Percentiles rank a stretch among this genome's conserved stretches.
phyloP scores from a whole-genome alignment of 35 echinoderm and acorn worm genomes.

The Amphiura filiformis region DNA sequence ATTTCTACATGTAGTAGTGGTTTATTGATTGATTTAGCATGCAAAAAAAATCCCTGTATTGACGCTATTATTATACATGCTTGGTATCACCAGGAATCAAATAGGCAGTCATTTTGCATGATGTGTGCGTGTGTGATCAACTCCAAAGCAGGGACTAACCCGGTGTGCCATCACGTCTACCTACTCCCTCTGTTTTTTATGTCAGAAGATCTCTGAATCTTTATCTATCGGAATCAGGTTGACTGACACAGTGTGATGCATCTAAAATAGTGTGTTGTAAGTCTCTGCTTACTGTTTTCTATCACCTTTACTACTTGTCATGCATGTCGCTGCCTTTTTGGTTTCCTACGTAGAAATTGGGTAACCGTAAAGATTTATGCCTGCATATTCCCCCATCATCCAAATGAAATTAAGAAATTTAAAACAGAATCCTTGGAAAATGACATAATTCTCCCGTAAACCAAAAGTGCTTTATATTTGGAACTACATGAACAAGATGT shows the following conservation, averaged over 20 bases:
- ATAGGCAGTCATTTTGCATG: constrained; percentile 2
- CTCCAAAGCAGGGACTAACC: background rate
- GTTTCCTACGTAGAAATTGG: no score
- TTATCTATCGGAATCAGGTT: no score
- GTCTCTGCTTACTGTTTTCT: no score
- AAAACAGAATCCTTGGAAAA: background rate
- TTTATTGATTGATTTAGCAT: constrained; percentile 8
- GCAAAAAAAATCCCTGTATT: background rate
- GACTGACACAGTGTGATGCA: no score
- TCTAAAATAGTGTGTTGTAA: no score
- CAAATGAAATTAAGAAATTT: no score
- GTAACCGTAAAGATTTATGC: no score
- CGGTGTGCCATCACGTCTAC: background rate
- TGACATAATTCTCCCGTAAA: background rate
- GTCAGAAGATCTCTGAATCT: no score
- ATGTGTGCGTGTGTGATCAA: background rate
- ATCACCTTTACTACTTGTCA: no score
- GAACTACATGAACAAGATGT: background rate
- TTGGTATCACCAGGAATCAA: background rate
- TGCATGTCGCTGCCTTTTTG: background rate
- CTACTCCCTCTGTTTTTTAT: background rate
- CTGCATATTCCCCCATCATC: background rate
- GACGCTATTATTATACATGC: no score
- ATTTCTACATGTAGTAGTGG: no score
- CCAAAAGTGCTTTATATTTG: constrained; percentile 15